Conservation (phyloP, 2,888 invertebrate species). For the Hirudinaria manillensis region DNA sequence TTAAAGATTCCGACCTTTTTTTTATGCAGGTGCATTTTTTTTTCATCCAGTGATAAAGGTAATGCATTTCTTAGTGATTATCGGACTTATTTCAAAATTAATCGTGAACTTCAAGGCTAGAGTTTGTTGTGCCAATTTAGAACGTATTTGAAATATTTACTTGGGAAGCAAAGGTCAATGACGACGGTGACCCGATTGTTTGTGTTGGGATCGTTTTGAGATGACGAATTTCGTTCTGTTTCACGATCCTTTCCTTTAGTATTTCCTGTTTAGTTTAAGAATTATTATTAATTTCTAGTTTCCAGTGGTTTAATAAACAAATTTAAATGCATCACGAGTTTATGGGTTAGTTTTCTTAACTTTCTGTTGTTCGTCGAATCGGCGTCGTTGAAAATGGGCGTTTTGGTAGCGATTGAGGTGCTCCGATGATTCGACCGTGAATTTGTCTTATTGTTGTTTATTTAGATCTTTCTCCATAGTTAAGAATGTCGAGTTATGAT, state of each 20-base stretch:
- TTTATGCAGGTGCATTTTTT: no score
- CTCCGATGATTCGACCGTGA: neutral
- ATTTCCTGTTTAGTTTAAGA: neutral
- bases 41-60: no score
- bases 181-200: conserved; percentile 17
- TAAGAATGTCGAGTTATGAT: conserved; percentile 11
- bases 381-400: neutral
- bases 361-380: neutral
- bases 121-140: no score
- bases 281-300: no score
- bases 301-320: no score
- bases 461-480: neutral
- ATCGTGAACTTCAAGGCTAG: no score
- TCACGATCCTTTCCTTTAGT: conserved; percentile 22
- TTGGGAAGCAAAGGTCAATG: conserved; percentile 17
- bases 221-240: conserved; percentile 21
- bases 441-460: neutral
- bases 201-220: conserved; percentile 12
- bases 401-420: neutral
- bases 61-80: no score
- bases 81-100: no score
- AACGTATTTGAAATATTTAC: no score
- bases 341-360: neutral
- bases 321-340: conserved; percentile 2
- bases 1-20: no score